Evolutionary conservation across 2,797 vertebrate species (phyloP), one percentile per base, ranked within the genome.

Genomic region (Somateria mollissima): DNA sequence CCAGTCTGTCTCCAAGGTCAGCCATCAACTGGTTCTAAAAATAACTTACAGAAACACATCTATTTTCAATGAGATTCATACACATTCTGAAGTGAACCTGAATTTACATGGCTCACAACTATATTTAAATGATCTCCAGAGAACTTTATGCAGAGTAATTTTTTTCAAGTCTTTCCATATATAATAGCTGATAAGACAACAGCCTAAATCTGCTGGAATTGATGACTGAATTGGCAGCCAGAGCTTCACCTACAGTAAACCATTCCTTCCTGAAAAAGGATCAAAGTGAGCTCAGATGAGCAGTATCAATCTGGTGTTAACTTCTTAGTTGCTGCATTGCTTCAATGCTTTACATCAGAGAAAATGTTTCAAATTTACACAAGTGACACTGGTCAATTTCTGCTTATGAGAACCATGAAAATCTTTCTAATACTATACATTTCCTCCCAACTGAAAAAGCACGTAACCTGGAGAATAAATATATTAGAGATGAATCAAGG

Each of bases 101-200:
- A 90, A 49, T 43, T 70, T 60, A 54, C 10, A 9, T 66, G 37
- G 18, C 27, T 79, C 66, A 41, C 0, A 2, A 18, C 18, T 25
- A 30, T 8, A 80, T 11, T 84, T 19, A 20, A 70, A 39, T 28
- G 4, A 77, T 51, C 74, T 73, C 34, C 32, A 80, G 27, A 24
- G 15, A 75, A 41, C 13, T 83, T 90, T 2, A 5, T 10, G 22
- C 37, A 79, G 36, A 2, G 2, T 28, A 25, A 51, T 28, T 30
- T n/a, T 43, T 73, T 56, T 20, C 14, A 62, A 47, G 9, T 56
- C 25, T 73, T 79, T 79, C 14, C 66, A 82, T 21, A 13, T 8
- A 0, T 12, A 80, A 56, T 13, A 77, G 36, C 34, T 45, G 64
- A 18, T 13, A 71, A 11, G 69, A n/a, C 0, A 49, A n/a, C 0